A percentile compares a stretch with the other conserved stretches of the same genome.
Evolutionary conservation across 1,140 invertebrate species (phyloP).

Genomic region (Mylabris phalerata): DNA sequence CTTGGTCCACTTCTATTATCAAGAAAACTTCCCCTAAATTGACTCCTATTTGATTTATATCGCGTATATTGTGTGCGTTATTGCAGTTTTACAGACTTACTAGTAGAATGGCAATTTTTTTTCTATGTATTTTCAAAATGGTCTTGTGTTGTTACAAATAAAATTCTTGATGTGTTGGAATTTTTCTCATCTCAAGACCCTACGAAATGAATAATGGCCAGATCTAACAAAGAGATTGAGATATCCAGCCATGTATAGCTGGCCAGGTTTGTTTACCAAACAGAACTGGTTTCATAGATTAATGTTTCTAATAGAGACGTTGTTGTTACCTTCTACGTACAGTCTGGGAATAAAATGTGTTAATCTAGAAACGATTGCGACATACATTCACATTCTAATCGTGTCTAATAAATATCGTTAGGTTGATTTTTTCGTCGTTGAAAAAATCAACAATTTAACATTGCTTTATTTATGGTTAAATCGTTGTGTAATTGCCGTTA

Average conservation of each 20-base stretch:
- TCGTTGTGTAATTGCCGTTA: too few species aligned
- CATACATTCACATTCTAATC: too few species aligned
- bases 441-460: too few species aligned
- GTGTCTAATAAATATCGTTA: too few species aligned
- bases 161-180: constrained; percentile 19
- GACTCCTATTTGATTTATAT: constrained; percentile 10
- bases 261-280: constrained; percentile 16
- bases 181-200: constrained; percentile 19
- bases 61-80: too few species aligned
- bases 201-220: constrained; percentile 25
- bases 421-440: too few species aligned
- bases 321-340: constrained; percentile 7
- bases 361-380: constrained; percentile 6
- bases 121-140: too few species aligned
- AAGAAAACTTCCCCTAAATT: constrained; percentile 11
- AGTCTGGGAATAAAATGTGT: constrained; percentile 24
- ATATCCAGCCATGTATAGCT: constrained; percentile 23
- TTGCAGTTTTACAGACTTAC: too few species aligned
- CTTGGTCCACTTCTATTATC: constrained; percentile 1
- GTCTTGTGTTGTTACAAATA: neutral
- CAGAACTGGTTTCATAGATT: constrained; percentile 30
- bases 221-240: constrained; percentile 30
- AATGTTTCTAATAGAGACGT: constrained; percentile 28
- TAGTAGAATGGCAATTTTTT: too few species aligned
- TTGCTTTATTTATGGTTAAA: too few species aligned